These are phyloP conservation scores for Poecilia picta DNA, from an alignment of 2,797 vertebrate genomes.

Conservation along the genomic window DNA sequence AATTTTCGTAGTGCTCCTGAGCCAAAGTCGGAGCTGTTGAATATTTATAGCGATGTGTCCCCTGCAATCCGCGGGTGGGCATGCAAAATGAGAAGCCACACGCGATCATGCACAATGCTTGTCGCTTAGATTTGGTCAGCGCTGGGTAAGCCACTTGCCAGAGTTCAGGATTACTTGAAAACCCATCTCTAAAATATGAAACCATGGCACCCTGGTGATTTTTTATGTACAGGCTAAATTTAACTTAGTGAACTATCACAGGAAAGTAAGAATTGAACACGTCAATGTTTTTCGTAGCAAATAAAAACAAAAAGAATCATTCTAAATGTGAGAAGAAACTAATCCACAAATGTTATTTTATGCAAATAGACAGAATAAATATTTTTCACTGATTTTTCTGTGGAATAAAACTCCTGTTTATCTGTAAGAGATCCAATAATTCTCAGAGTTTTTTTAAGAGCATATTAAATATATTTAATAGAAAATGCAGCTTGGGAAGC, in stretches of 20 bases:
- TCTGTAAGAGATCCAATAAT: not conserved
- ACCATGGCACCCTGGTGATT: not conserved
- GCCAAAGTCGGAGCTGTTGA: constrained; percentile 58
- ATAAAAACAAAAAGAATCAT: not conserved
- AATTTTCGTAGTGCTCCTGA: constrained; percentile 58
- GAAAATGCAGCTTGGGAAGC: no score
- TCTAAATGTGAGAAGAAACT: not conserved
- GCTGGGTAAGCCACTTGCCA: constrained; percentile 45
- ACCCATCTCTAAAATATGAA: not conserved
- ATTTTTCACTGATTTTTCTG: not conserved
- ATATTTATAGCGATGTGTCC: constrained; percentile 68
- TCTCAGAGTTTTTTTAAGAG: no score
- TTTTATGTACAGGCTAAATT: not conserved
- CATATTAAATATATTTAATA: no score
- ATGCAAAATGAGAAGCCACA: constrained; percentile 53
- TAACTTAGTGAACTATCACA: not conserved
- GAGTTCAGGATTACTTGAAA: constrained; percentile 33
- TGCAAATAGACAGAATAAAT: not conserved
- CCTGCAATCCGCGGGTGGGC: constrained; percentile 54
- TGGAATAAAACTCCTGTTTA: not conserved
- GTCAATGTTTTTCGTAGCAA: not conserved
- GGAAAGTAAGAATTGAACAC: not conserved
- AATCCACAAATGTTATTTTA: not conserved
- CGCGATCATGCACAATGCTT: constrained; percentile 50
- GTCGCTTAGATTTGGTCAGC: constrained; percentile 43